phyloP scores from a whole-genome alignment of 2,797 vertebrate genomes.

The Hapalemur alaotrensis region DNA sequence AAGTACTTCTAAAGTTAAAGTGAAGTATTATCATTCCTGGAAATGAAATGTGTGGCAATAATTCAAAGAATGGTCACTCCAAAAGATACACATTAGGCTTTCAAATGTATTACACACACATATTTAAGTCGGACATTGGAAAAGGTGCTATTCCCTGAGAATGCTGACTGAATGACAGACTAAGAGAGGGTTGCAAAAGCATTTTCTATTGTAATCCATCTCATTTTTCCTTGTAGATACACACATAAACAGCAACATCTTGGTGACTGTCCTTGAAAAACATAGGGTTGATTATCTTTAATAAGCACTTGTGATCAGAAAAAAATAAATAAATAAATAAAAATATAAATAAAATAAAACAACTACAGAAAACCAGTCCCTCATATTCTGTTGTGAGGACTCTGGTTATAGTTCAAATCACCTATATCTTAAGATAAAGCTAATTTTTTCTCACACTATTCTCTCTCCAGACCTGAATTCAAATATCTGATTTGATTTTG shows the following conservation, averaged over 20 bases:
- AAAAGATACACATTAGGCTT: not conserved
- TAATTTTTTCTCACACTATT: not conserved
- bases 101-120: not conserved
- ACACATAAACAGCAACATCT: not conserved
- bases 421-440: slow-evolving; percentile 1
- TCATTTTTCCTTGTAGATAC: not conserved
- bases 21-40: not conserved
- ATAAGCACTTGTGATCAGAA: not conserved
- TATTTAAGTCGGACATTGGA: not conserved
- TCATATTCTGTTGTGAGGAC: not conserved
- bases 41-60: not conserved
- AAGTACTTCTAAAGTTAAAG: not conserved
- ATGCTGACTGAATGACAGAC: not conserved
- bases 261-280: not conserved
- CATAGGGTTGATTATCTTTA: not conserved
- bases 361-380: not conserved
- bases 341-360: not conserved
- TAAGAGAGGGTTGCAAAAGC: not conserved
- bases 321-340: no score
- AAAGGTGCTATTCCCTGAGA: not conserved
- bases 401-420: not conserved
- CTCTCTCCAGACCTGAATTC: not conserved
- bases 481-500: not conserved
- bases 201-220: not conserved
- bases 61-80: not conserved